Percentiles rank a stretch among this genome's conserved stretches.
Conservation (phyloP, 2,888 invertebrate species). For the Auanema freiburgensis region DNA sequence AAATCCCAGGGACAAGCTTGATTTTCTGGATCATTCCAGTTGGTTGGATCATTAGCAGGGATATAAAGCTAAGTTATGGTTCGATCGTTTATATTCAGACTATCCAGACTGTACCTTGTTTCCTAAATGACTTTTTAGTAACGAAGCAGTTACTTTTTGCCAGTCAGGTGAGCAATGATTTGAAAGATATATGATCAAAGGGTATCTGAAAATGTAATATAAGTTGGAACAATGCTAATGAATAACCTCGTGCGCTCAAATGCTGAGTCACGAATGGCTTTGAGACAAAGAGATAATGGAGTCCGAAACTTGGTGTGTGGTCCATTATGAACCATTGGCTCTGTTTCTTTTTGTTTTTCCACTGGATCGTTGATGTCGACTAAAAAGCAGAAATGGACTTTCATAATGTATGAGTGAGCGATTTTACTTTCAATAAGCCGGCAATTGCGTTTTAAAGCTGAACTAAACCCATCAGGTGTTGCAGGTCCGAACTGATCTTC, state of each 20-base stretch:
- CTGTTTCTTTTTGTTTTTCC: constrained; percentile 53
- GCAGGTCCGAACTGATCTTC: constrained; percentile 71
- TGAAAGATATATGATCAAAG: constrained; percentile 69
- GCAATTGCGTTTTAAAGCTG: constrained; percentile 69
- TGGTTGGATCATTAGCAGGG: constrained; percentile 35
- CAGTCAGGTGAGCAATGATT: constrained; percentile 68
- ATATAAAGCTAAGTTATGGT: constrained; percentile 27
- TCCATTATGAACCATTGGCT: constrained; percentile 69
- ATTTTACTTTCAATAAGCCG: constrained; percentile 69
- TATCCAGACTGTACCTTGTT: constrained; percentile 15
- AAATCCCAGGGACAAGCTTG: constrained; percentile 58
- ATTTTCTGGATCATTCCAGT: constrained; percentile 52
- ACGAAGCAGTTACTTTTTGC: constrained; percentile 66
- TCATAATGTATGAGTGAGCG: constrained; percentile 2
- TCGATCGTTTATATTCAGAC: background rate
- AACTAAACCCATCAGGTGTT: constrained; percentile 69
- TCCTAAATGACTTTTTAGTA: constrained; percentile 39
- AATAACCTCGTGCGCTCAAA: constrained; percentile 66
- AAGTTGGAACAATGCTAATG: background rate
- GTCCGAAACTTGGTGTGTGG: constrained; percentile 50
- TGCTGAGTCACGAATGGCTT: constrained; percentile 68
- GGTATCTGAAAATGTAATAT: constrained; percentile 65
- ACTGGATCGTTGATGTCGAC: constrained; percentile 71
- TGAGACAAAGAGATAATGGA: constrained; percentile 65
- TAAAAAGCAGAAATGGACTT: constrained; percentile 48